These are phyloP conservation scores for Torymus aiolomorphi DNA, from an alignment of 2,888 invertebrate genomes.

Conservation along the genomic window DNA sequence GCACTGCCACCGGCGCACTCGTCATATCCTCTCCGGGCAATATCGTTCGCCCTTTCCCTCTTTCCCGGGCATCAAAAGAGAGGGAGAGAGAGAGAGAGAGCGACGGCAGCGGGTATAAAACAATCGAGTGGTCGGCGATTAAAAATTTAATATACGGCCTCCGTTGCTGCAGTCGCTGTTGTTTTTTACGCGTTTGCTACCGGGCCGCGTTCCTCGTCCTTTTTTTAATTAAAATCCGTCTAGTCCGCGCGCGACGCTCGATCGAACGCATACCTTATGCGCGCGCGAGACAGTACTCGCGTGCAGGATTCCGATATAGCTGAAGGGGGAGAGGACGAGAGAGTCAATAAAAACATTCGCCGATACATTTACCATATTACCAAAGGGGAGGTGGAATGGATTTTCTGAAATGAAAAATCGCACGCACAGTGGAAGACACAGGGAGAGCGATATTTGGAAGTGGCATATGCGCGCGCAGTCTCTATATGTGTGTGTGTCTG, in stretches of 20 bases:
- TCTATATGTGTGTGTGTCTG: too few relatives aligned
- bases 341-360: slow-evolving; percentile 34
- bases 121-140: slow-evolving; percentile 27
- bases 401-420: slow-evolving; percentile 33
- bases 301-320: slow-evolving; percentile 14
- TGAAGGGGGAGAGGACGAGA: background rate
- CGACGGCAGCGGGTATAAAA: background rate
- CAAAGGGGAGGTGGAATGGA: background rate
- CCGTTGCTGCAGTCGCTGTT: background rate
- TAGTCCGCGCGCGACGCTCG: slow-evolving; percentile 23
- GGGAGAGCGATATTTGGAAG: too few relatives aligned
- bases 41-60: background rate
- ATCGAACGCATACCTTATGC: slow-evolving; percentile 27
- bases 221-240: slow-evolving; percentile 52
- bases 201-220: background rate
- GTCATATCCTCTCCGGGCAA: background rate
- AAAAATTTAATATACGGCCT: slow-evolving; percentile 48
- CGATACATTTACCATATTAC: slow-evolving; percentile 25
- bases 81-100: background rate
- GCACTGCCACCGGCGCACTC: too few relatives aligned
- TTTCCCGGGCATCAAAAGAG: slow-evolving; percentile 6
- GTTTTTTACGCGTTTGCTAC: background rate
- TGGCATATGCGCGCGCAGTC: too few relatives aligned
- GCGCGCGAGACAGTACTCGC: too few relatives aligned
- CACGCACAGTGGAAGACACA: too few relatives aligned